Evolutionary conservation across 2,797 vertebrate species (phyloP).

Genomic region (Enteromius thamalakanensis): DNA sequence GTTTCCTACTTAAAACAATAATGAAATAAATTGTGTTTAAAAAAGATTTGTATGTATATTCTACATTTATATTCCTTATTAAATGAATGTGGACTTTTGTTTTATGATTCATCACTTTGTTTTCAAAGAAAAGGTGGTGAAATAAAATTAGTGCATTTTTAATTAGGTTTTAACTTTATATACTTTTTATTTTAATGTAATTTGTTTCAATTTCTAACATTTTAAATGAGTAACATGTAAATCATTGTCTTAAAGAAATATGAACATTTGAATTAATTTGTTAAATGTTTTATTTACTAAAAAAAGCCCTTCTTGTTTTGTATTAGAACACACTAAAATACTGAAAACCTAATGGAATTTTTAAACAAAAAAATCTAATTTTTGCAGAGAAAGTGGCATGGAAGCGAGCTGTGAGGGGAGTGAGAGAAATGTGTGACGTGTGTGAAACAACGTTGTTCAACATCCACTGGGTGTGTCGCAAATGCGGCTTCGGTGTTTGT

Average conservation of each 20-base stretch:
- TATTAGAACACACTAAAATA: background rate
- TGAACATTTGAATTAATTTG: background rate
- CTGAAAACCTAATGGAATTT: background rate
- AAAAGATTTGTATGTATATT: too few relatives aligned
- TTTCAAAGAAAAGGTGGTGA: background rate
- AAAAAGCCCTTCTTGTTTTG: background rate
- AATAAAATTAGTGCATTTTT: background rate
- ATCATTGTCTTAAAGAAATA: background rate
- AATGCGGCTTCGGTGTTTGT: conserved; percentile 98
- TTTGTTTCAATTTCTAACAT: background rate
- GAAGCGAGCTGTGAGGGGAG: conserved; percentile 96
- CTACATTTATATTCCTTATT: too few relatives aligned
- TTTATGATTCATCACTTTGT: too few relatives aligned
- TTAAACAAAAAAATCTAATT: too few relatives aligned
- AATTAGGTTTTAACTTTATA: background rate
- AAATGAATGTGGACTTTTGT: too few relatives aligned
- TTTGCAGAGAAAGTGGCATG: conserved; percentile 95
- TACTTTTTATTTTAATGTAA: background rate
- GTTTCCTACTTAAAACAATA: background rate
- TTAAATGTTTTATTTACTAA: background rate
- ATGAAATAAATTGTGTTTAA: too few relatives aligned
- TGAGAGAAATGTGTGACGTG: conserved; percentile 98
- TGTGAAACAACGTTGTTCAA: conserved; percentile 99
- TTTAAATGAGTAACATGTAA: background rate
- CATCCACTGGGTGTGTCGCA: conserved; percentile 99